Evolutionary conservation across 2,797 vertebrate species (phyloP).

Genomic region (Natrix natrix): DNA sequence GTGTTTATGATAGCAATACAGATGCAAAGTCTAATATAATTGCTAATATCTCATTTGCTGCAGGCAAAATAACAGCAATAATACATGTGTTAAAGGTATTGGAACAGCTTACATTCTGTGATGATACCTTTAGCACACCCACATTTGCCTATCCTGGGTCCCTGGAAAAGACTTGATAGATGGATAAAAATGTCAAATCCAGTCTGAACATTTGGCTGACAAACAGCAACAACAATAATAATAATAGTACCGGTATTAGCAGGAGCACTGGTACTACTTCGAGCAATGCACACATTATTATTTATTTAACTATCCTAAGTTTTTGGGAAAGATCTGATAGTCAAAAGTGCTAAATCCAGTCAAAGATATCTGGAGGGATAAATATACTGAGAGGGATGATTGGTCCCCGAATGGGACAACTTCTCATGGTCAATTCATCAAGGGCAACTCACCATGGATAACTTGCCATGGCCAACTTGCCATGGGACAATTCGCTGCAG

Average conservation of each 20-base stretch:
- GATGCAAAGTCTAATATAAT: background rate
- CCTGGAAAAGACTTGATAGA: background rate
- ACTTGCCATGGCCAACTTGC: background rate
- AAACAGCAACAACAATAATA: background rate
- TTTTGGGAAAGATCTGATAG: background rate
- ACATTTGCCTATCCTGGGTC: background rate
- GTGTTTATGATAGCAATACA: background rate
- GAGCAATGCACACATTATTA: background rate
- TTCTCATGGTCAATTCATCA: background rate
- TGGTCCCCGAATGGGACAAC: background rate
- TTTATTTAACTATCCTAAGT: background rate
- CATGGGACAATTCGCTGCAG: background rate
- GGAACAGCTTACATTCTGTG: background rate
- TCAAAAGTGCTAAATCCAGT: background rate
- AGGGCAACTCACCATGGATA: no score
- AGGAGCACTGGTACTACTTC: background rate
- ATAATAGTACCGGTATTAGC: background rate
- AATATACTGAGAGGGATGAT: background rate
- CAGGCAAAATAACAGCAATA: background rate
- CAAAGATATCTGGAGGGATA: background rate
- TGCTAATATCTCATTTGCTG: background rate
- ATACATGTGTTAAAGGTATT: background rate
- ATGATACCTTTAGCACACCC: background rate
- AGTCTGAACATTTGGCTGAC: background rate
- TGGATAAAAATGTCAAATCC: background rate